Conservation (phyloP, 2,888 invertebrate species). For the Autographa gamma region DNA sequence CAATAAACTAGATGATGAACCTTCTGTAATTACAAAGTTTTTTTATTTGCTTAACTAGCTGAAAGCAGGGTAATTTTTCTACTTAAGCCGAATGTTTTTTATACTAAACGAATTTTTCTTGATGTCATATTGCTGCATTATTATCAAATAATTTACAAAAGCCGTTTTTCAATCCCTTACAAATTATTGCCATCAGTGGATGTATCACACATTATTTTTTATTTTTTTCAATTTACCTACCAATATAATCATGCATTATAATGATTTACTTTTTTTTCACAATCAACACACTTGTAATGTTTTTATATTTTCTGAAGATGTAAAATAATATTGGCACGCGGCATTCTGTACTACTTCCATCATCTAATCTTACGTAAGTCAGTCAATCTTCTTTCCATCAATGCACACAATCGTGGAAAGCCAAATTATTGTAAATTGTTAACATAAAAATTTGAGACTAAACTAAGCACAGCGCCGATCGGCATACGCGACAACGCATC, state of each 20-base stretch:
- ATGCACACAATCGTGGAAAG: conserved; percentile 72
- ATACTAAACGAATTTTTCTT: conserved; percentile 24
- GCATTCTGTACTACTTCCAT: conserved; percentile 73
- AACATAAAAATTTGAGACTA: conserved; percentile 83
- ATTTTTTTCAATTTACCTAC: conserved; percentile 48
- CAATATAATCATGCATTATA: conserved; percentile 71
- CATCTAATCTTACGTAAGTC: conserved; percentile 79
- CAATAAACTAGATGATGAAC: conserved; percentile 19
- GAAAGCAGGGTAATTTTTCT: conserved; percentile 44
- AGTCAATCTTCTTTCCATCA: conserved; percentile 79
- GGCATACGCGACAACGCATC: conserved; percentile 75
- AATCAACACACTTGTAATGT: conserved; percentile 26
- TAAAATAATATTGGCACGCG: conserved; percentile 78
- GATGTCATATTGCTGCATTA: conserved; percentile 64
- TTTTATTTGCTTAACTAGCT: conserved; percentile 33
- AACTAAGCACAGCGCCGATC: conserved; percentile 84
- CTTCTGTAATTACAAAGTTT: conserved; percentile 17
- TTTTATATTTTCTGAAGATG: conserved; percentile 58
- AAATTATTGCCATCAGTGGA: conserved; percentile 72
- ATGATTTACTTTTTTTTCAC: conserved; percentile 62
- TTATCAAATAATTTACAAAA: conserved; percentile 48
- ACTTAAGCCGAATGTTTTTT: conserved; percentile 35
- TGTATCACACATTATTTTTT: conserved; percentile 53
- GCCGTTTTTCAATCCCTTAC: conserved; percentile 55
- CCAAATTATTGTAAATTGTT: conserved; percentile 73